A percentile compares a stretch with the other conserved stretches of the same genome.
These are phyloP conservation scores for Esperia sulphurella DNA, from an alignment of 2,888 invertebrate species.

Conservation along the genomic window DNA sequence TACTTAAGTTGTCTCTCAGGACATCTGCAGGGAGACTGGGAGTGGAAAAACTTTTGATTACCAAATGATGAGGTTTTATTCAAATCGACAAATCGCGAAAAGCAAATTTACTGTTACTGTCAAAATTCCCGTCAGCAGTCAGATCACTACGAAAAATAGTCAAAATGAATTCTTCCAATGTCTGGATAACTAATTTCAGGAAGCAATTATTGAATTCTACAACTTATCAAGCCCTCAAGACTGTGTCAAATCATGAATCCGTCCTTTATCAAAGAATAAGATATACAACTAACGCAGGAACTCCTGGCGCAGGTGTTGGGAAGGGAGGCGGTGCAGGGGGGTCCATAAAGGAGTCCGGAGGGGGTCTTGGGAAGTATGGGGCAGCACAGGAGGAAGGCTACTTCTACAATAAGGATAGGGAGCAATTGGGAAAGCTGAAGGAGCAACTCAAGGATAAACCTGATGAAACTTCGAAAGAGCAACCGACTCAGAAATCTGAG, in stretches of 20 bases:
- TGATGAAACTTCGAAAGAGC: neutral
- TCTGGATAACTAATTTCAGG: neutral
- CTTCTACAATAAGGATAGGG: constrained; percentile 48
- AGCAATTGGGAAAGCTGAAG: constrained; percentile 46
- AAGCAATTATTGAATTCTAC: neutral
- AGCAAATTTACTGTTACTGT: neutral
- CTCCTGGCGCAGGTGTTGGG: constrained; percentile 47
- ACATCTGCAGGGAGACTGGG: too few species aligned
- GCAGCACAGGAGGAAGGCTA: constrained; percentile 56
- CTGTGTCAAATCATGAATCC: neutral
- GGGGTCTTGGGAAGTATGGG: constrained; percentile 46
- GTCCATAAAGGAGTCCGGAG: constrained; percentile 46
- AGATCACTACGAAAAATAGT: neutral
- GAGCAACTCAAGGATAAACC: constrained; percentile 23
- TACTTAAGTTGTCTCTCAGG: too few species aligned
- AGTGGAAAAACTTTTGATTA: too few species aligned
- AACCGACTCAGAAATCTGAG: constrained; percentile 1
- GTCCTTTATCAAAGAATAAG: constrained; percentile 2
- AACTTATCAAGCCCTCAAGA: neutral
- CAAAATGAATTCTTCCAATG: neutral
- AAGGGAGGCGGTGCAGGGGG: constrained; percentile 55
- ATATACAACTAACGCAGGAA: constrained; percentile 17
- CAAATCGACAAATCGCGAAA: neutral
- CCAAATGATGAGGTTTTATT: too few species aligned
- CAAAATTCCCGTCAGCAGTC: neutral